These are phyloP conservation scores for Chrysaora quinquecirrha DNA, from an alignment of 30 jellyfish, hydroid and myxozoan genomes.

Conservation along the genomic window DNA sequence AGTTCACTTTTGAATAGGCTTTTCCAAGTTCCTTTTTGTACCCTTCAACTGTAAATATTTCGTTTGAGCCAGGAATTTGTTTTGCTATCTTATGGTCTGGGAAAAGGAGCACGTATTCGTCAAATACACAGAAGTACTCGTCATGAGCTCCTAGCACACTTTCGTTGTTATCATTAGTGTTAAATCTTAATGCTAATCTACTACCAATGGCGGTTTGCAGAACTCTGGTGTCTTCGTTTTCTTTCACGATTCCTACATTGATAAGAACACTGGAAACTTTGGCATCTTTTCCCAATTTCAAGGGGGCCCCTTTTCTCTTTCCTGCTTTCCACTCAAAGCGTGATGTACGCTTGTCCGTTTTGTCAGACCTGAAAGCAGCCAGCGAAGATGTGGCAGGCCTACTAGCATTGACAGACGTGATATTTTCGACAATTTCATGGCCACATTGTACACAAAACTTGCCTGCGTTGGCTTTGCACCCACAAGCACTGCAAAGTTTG, in stretches of 20 bases:
- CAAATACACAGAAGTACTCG: neutral
- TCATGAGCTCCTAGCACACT: conserved; percentile 5
- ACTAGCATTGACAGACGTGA: too few relatives aligned
- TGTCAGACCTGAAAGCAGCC: neutral
- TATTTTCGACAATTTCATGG: too few relatives aligned
- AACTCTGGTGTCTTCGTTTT: neutral
- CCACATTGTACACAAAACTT: too few relatives aligned
- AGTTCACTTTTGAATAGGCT: neutral
- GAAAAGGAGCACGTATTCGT: conserved; percentile 16
- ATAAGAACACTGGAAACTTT: neutral
- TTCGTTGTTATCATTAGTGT: neutral
- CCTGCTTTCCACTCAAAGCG: neutral
- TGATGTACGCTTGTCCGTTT: neutral
- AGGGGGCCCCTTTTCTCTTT: neutral
- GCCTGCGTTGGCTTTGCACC: too few relatives aligned
- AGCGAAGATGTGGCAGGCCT: too few relatives aligned
- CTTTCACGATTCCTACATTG: neutral
- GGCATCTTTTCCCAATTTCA: neutral
- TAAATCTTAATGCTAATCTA: neutral
- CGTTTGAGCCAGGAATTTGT: neutral
- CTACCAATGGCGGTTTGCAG: neutral
- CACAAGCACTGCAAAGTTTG: too few relatives aligned
- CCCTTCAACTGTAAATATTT: neutral
- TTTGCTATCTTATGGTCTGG: neutral
- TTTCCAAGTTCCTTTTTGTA: conserved; percentile 5